Evolutionary conservation across 2,113 vertebrate species (phyloP).

Genomic region (Microcebus murinus): DNA sequence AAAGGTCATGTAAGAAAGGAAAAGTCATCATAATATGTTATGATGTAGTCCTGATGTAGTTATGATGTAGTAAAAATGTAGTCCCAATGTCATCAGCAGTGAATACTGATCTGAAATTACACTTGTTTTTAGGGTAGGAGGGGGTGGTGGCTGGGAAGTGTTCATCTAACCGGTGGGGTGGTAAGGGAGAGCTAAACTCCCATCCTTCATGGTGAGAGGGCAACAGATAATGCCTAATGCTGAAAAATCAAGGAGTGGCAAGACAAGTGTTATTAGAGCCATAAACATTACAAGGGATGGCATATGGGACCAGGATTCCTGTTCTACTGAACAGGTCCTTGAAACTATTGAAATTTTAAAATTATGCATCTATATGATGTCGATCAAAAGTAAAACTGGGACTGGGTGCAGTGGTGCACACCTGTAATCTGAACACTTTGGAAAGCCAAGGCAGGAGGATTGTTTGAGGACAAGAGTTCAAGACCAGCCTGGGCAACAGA

Average conservation of each 20-base stretch:
- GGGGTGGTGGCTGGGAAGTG: neutral
- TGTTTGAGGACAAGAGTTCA: too few species aligned
- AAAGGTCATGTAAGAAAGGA: constrained; percentile 12
- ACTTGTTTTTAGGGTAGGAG: neutral
- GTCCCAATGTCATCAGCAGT: neutral
- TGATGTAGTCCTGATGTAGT: neutral
- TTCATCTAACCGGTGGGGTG: neutral
- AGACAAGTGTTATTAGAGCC: neutral
- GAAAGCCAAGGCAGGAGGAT: too few species aligned
- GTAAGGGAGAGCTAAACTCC: neutral
- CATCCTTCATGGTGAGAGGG: neutral
- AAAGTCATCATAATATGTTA: neutral
- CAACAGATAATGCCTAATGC: neutral
- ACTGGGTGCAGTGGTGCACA: too few species aligned
- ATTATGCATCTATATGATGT: neutral
- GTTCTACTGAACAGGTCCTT: neutral
- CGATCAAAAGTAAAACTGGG: neutral
- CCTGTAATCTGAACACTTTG: too few species aligned
- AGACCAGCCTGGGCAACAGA: too few species aligned
- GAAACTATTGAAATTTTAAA: neutral
- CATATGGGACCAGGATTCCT: neutral
- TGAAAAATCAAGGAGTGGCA: neutral
- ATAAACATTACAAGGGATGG: neutral
- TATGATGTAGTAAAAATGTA: neutral
- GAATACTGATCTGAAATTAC: neutral